phyloP scores from a whole-genome alignment of 2,888 invertebrate genomes.

The Thereva unica region DNA sequence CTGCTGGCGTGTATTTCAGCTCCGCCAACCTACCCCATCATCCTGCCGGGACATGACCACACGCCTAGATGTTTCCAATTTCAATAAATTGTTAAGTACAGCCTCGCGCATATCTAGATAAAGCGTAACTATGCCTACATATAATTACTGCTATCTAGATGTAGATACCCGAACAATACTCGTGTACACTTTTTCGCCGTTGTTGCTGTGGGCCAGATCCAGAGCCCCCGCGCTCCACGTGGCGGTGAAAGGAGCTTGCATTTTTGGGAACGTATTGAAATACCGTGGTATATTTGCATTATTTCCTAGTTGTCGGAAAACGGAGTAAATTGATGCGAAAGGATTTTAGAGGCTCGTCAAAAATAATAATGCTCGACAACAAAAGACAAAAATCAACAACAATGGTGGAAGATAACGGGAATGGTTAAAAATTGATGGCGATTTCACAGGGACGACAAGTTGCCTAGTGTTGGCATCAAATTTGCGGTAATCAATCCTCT shows the following conservation, averaged over 20 bases:
- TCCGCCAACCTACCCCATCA: conserved; percentile 17
- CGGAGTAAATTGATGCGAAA: conserved; percentile 29
- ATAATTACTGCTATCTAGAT: conserved; percentile 29
- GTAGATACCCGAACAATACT: background rate
- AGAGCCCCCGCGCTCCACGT: no score
- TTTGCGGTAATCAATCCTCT: no score
- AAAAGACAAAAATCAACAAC: no score
- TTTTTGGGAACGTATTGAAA: conserved; percentile 30
- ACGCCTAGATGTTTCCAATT: conserved; percentile 29
- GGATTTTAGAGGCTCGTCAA: conserved; percentile 12
- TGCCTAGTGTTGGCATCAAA: no score
- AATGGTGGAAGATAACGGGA: no score
- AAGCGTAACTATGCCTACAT: conserved; percentile 30
- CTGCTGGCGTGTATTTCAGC: conserved; percentile 9
- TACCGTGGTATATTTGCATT: conserved; percentile 31
- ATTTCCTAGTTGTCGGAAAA: conserved; percentile 17
- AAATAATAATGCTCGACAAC: no score
- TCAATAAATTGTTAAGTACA: conserved; percentile 34
- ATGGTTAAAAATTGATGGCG: no score
- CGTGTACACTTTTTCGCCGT: no score
- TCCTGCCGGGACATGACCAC: conserved; percentile 17
- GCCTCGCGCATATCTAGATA: conserved; percentile 29
- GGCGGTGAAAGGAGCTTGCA: background rate
- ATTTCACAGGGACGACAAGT: no score
- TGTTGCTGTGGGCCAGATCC: no score